Evolutionary conservation across 2,113 vertebrate species (phyloP).

Genomic region (Melanerpes aurifrons): DNA sequence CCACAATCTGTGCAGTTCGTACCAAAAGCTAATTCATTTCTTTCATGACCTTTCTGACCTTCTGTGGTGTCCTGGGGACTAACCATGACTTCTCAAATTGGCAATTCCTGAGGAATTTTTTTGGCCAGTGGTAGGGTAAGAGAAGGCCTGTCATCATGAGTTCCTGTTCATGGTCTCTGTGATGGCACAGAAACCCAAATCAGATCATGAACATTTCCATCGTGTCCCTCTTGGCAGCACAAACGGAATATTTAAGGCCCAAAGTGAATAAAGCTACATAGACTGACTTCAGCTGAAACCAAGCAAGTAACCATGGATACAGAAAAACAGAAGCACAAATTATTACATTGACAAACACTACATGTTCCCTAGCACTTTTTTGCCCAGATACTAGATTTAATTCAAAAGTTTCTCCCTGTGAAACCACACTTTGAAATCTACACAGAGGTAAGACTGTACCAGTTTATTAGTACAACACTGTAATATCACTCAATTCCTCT

Average conservation of each 20-base stretch:
- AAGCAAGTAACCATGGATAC: neutral
- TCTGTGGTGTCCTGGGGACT: neutral
- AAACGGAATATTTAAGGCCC: neutral
- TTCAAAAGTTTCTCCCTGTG: neutral
- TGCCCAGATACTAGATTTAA: neutral
- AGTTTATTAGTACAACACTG: neutral
- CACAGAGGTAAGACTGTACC: neutral
- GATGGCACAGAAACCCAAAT: neutral
- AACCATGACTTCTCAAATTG: neutral
- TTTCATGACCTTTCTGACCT: neutral
- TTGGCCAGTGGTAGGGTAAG: neutral
- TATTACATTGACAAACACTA: neutral
- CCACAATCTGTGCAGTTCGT: neutral
- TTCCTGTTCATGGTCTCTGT: accelerated
- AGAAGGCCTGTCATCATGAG: neutral
- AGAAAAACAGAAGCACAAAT: neutral
- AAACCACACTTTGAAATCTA: neutral
- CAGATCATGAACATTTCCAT: neutral
- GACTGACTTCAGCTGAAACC: neutral
- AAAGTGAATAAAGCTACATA: neutral
- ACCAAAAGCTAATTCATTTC: neutral
- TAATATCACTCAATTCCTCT: neutral
- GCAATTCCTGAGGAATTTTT: neutral
- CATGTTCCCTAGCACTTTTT: neutral
- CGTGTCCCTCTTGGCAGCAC: neutral